Evolutionary conservation across 2,113 vertebrate genomes (phyloP), one percentile per base, ranked within the genome.

Genomic region (Chrysochloris asiatica): DNA sequence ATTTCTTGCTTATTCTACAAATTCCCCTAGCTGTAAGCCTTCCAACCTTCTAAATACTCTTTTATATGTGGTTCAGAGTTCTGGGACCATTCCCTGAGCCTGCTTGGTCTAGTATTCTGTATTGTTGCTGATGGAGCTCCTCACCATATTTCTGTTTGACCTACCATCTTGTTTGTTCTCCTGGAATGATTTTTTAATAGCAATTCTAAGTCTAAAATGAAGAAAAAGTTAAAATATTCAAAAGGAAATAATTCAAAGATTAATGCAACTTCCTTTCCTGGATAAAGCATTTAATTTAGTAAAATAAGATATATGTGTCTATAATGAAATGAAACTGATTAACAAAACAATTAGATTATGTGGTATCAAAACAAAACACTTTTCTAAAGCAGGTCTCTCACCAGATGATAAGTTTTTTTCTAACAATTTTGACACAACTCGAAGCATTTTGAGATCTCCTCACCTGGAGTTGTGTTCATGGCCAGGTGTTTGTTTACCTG

Each of bases 181-280:
- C n/a, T n/a, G n/a, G 43, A 85, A 56, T 80, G 26, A 89, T 67
- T 94, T 54, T 86, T 93, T 71, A 82, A 89, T 6, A 85, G 38
- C 65, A 82, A 78, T n/a, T 43, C 63, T 7, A 91, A 79, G 19
- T 77, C 73, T 79, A 41, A 83, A 90, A 33, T 8, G 4, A 84
- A n/a, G 33, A 54, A 83, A 91, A 83, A 67, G 61, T 61, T 86
- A 8, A 83, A 79, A 92, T 73, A 48, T 82, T 90, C 56, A 50
- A 11, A 90, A 86, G 21, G 33, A 22, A 86, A 65, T 59, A 78
- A 24, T 87, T 80, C 30, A 80, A 86, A 83, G 30, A 85, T 72
- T 48, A 78, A 69, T 30, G 84, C 21, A 8, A 75, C 9, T 77
- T 80, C 80, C 54, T 83, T 79, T 12, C 52, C 41, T 76, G 28